These are phyloP conservation scores for Drosophila albomicans DNA, from an alignment of 1,140 invertebrate genomes.

Conservation along the genomic window DNA sequence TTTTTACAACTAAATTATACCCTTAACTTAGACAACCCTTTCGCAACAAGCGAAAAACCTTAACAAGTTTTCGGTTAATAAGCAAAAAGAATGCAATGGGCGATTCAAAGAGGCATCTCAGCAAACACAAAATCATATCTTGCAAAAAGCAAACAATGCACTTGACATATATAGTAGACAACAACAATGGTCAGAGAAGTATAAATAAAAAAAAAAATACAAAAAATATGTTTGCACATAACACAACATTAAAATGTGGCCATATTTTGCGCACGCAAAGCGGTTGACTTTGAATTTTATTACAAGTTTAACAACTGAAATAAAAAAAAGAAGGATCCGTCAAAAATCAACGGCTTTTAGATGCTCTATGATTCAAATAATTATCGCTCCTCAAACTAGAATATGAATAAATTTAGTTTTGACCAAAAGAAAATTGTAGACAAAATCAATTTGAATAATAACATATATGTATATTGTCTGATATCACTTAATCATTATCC, in stretches of 20 bases:
- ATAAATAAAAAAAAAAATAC: conserved; percentile 18
- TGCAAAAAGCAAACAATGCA: conserved; percentile 42
- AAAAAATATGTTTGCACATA: conserved; percentile 33
- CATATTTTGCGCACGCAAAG: conserved; percentile 66
- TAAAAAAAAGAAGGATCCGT: conserved; percentile 3
- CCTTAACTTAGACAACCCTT: conserved; percentile 12
- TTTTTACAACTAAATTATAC: conserved; percentile 13
- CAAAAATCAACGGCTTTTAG: background rate
- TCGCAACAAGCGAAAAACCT: conserved; percentile 14
- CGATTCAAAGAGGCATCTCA: conserved; percentile 17
- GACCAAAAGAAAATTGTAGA: too few species aligned
- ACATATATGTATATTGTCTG: too few species aligned
- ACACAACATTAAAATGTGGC: conserved; percentile 56
- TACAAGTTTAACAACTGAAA: conserved; percentile 25
- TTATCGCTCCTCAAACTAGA: too few species aligned
- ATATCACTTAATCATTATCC: too few species aligned
- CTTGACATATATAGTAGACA: conserved; percentile 59
- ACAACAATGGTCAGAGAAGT: conserved; percentile 11
- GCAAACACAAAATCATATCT: conserved; percentile 23
- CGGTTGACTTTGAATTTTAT: conserved; percentile 74
- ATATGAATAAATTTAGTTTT: too few species aligned
- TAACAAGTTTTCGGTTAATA: conserved; percentile 1
- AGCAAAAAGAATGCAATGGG: conserved; percentile 22
- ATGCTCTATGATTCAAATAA: conserved; percentile 21
- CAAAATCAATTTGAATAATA: too few species aligned